Evolutionary conservation across 2,113 vertebrate species (phyloP).

Genomic region (Sapajus apella): DNA sequence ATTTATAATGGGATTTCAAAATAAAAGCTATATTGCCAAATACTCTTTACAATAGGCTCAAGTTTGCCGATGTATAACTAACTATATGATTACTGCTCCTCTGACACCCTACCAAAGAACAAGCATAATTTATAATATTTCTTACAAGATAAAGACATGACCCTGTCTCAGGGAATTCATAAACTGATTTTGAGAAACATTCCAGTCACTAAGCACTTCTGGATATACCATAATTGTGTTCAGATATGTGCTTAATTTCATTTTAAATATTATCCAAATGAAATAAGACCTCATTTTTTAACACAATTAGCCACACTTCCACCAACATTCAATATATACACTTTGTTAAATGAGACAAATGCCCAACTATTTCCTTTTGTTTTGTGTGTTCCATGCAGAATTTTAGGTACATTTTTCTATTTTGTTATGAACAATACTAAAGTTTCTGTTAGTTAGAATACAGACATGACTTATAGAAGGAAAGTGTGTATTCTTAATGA

Average conservation of each 20-base stretch:
- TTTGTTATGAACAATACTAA: not conserved
- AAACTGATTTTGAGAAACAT: not conserved
- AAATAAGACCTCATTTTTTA: not conserved
- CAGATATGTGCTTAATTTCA: not conserved
- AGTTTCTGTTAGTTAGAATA: not conserved
- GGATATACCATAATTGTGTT: not conserved
- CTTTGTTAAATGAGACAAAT: not conserved
- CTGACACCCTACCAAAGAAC: not conserved
- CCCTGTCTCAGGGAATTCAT: not conserved
- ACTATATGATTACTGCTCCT: not conserved
- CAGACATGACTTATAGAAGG: not conserved
- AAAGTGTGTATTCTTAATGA: not conserved
- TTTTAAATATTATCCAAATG: not conserved
- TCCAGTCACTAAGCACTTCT: not conserved
- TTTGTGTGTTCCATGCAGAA: not conserved
- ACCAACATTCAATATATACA: not conserved
- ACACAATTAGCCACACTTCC: not conserved
- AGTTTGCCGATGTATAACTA: not conserved
- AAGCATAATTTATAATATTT: not conserved
- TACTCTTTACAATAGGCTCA: not conserved
- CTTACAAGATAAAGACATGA: not conserved
- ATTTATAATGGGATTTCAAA: slow-evolving; percentile 24
- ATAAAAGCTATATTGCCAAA: slow-evolving; percentile 13
- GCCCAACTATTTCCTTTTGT: not conserved
- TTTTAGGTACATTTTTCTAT: not conserved